These are phyloP conservation scores for Spongilla lacustris DNA, from an alignment of 37 sponge, comb jelly and placozoan genomes.

Conservation along the genomic window DNA sequence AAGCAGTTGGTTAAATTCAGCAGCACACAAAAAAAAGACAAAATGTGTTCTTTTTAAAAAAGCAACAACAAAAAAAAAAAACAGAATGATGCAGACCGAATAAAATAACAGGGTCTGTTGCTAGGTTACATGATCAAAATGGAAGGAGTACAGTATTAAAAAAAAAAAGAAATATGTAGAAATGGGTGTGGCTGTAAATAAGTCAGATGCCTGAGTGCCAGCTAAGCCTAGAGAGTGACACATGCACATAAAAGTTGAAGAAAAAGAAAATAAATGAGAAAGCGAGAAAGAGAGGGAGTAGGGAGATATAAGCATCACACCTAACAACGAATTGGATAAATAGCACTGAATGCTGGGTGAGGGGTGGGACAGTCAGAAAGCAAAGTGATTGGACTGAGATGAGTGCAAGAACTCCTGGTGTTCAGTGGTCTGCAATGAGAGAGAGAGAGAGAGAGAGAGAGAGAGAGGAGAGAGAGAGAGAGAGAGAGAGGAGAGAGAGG, in stretches of 20 bases:
- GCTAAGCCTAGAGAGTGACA: neutral
- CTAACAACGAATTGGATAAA: neutral
- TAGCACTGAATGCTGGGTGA: neutral
- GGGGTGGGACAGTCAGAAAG: neutral
- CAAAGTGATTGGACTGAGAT: neutral
- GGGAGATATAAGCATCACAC: neutral
- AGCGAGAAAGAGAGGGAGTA: neutral
- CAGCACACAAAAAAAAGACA: neutral
- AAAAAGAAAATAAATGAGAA: neutral
- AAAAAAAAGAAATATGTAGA: too few species aligned
- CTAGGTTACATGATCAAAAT: neutral
- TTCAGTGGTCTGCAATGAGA: conserved; percentile 23
- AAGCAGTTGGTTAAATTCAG: neutral
- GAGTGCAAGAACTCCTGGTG: conserved; percentile 9
- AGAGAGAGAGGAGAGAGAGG: too few species aligned
- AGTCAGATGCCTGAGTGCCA: neutral
- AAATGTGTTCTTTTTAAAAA: too few species aligned
- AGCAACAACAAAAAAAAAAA: neutral
- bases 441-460: neutral
- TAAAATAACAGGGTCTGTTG: neutral
- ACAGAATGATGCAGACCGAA: too few species aligned
- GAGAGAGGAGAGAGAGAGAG: conserved; percentile 2
- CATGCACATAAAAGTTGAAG: neutral
- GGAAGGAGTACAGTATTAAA: too few species aligned
- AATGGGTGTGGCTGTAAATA: neutral